Evolutionary conservation across 2,888 invertebrate species (phyloP).

Genomic region (Eilema depressum): DNA sequence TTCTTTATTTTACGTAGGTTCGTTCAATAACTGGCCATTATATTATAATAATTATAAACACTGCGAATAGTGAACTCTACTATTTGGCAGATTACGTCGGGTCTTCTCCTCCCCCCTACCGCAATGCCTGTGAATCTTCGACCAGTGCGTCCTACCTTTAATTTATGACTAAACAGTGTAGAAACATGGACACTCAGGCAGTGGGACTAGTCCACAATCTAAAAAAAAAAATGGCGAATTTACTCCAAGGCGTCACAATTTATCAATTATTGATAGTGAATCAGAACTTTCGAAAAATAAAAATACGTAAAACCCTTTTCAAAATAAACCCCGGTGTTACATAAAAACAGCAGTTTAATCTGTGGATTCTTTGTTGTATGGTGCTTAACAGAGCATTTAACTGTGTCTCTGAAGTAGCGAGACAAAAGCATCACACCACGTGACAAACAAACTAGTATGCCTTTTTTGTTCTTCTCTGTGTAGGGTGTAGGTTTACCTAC

Average conservation of each 20-base stretch:
- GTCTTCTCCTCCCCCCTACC: no score
- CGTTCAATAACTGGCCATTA: no score
- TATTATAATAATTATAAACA: no score
- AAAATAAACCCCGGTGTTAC: background rate
- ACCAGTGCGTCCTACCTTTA: no score
- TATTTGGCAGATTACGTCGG: no score
- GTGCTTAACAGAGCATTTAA: conserved; percentile 56
- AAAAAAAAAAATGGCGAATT: background rate
- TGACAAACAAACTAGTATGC: conserved; percentile 53
- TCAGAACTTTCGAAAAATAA: background rate
- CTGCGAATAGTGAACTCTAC: no score
- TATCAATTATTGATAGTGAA: background rate
- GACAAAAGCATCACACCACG: conserved; percentile 63
- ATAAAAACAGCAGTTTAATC: conserved; percentile 47
- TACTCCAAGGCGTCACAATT: background rate
- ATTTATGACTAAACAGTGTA: no score
- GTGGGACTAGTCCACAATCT: no score
- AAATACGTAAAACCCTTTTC: background rate
- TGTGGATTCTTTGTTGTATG: conserved; percentile 52
- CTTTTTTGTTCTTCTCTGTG: conserved; percentile 44
- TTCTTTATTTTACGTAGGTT: no score
- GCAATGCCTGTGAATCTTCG: no score
- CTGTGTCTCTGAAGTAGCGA: conserved; percentile 45
- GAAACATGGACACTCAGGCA: no score
- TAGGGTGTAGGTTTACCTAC: no score